Percentiles rank a stretch among this genome's conserved stretches.
Conservation (phyloP, 2,797 vertebrate species). For the Amniataba percoides region DNA sequence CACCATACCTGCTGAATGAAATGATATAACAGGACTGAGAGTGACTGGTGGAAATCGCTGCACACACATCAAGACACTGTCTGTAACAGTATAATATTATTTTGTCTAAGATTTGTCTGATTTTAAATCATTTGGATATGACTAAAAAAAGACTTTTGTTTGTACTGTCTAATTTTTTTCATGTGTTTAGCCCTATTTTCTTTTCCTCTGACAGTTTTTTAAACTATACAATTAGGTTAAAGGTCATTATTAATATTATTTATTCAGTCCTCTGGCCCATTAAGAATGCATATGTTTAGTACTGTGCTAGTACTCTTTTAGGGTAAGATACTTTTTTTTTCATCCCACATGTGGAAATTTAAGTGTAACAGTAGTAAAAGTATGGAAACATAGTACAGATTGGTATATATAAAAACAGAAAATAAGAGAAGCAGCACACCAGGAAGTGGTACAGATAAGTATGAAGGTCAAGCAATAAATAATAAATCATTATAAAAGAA, state of each 20-base stretch:
- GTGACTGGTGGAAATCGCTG: neutral
- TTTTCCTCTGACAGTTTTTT: neutral
- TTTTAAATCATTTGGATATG: neutral
- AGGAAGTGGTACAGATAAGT: too few species aligned
- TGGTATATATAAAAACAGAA: neutral
- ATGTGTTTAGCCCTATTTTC: neutral
- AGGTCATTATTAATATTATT: neutral
- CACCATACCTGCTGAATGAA: conserved; percentile 29
- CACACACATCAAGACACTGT: neutral
- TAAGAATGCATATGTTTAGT: neutral
- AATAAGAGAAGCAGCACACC: too few species aligned
- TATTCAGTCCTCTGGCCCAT: neutral
- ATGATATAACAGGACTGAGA: conserved; percentile 1
- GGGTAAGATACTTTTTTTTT: too few species aligned
- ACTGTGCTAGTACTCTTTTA: too few species aligned
- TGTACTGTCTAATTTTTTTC: neutral
- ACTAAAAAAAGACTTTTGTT: neutral
- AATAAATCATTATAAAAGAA: too few species aligned
- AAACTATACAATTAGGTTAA: neutral
- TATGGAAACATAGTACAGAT: neutral
- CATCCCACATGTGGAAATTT: too few species aligned
- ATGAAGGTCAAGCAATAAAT: too few species aligned
- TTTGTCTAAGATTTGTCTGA: neutral
- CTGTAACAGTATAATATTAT: neutral
- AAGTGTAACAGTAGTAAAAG: neutral